These are phyloP conservation scores for Drosophila oshimai DNA, from an alignment of 1,140 invertebrate species.

Conservation along the genomic window DNA sequence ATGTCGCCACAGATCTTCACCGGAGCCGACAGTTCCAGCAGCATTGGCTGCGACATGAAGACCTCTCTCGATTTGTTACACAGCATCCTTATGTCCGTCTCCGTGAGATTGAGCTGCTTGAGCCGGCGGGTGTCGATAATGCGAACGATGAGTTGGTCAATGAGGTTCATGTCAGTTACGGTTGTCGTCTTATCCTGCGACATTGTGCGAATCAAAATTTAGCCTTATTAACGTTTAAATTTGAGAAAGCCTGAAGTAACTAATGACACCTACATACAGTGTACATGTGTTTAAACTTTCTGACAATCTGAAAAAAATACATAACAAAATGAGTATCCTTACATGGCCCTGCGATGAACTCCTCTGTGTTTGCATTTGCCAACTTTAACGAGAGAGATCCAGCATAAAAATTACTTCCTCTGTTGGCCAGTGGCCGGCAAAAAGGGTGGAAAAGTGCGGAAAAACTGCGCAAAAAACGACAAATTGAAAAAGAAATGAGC, in stretches of 20 bases:
- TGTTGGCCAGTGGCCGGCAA: slow-evolving; percentile 59
- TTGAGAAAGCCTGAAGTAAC: no score
- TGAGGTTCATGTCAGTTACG: not conserved
- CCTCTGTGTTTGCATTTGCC: slow-evolving; percentile 50
- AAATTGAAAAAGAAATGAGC: slow-evolving; percentile 78
- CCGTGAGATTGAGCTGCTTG: slow-evolving; percentile 13
- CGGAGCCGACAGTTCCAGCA: slow-evolving; percentile 84
- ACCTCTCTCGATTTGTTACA: slow-evolving; percentile 89
- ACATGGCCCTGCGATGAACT: slow-evolving; percentile 6
- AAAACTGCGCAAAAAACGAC: slow-evolving; percentile 71
- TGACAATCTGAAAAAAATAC: no score
- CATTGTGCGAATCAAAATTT: no score
- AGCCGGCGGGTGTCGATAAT: slow-evolving; percentile 7
- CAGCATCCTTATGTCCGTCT: slow-evolving; percentile 2
- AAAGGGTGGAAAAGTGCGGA: slow-evolving; percentile 19
- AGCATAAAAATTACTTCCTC: slow-evolving; percentile 73
- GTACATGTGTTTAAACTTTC: no score
- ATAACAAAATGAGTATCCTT: no score
- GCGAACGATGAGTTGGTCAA: slow-evolving; percentile 7
- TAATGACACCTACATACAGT: no score
- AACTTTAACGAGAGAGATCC: slow-evolving; percentile 67
- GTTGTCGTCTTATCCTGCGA: slow-evolving; percentile 4
- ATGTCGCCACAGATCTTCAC: slow-evolving; percentile 98
- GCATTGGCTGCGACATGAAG: slow-evolving; percentile 97
- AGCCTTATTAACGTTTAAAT: no score